Evolutionary conservation across 2,888 invertebrate genomes (phyloP).

Genomic region (Petrolisthes manimaculis): DNA sequence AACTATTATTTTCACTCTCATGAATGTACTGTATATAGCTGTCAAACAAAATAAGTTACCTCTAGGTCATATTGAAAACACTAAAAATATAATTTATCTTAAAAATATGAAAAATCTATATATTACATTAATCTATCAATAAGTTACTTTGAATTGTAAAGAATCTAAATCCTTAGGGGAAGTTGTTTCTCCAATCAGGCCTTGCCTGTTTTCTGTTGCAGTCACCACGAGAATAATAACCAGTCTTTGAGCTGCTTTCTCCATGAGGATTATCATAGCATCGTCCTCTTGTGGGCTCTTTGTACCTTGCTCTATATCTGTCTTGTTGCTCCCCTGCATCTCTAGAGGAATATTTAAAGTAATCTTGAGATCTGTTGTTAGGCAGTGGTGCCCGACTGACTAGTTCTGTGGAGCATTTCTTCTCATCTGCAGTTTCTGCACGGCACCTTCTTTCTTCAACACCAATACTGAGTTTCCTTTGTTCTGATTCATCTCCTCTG

Average conservation of each 20-base stretch:
- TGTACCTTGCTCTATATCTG: conserved; percentile 5
- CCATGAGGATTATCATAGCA: neutral
- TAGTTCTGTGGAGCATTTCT: neutral
- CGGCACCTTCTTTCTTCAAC: neutral
- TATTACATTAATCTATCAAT: neutral
- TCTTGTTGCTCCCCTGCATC: neutral
- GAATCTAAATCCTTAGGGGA: neutral
- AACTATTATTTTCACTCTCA: too few species aligned
- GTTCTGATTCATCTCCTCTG: neutral
- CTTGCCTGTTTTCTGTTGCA: neutral
- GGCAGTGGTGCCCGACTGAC: neutral
- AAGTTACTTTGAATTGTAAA: neutral
- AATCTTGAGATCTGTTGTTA: neutral
- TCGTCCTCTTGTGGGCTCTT: neutral
- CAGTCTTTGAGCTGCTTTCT: neutral
- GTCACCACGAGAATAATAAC: neutral
- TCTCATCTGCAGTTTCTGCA: neutral
- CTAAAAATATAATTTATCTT: neutral
- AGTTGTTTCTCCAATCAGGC: neutral
- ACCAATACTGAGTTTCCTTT: neutral
- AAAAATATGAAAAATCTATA: neutral
- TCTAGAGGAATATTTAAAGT: neutral
- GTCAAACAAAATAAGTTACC: too few species aligned
- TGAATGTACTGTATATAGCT: too few species aligned
- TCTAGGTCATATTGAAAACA: neutral